These are phyloP conservation scores for Orthosia cruda DNA, from an alignment of 2,888 invertebrate genomes.

Conservation along the genomic window DNA sequence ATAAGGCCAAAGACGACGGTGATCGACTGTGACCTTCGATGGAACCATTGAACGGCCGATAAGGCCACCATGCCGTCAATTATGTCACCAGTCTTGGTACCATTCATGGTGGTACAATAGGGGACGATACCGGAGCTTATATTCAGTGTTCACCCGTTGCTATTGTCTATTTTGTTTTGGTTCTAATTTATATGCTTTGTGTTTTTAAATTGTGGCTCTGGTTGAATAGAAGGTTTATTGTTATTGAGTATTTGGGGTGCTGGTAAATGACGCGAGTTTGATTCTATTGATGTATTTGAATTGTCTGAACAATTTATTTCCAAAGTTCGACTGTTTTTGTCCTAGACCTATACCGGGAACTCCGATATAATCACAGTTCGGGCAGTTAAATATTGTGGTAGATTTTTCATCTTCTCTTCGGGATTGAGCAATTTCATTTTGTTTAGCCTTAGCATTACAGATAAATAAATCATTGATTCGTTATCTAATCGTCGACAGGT, in stretches of 20 bases:
- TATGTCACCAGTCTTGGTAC: slow-evolving; percentile 78
- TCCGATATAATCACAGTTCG: neutral
- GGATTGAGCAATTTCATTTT: neutral
- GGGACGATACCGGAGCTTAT: slow-evolving; percentile 61
- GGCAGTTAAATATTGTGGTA: neutral
- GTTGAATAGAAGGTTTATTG: slow-evolving; percentile 27
- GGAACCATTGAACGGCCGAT: slow-evolving; percentile 69
- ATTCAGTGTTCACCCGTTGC: slow-evolving; percentile 56
- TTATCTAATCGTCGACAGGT: slow-evolving; percentile 27
- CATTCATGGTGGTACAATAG: slow-evolving; percentile 74
- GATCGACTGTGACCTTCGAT: slow-evolving; percentile 76
- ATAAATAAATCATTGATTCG: neutral
- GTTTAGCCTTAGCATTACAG: neutral
- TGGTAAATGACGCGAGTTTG: slow-evolving; percentile 29
- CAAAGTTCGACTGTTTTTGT: neutral
- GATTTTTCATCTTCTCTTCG: neutral
- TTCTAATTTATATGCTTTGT: slow-evolving; percentile 54
- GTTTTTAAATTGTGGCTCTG: slow-evolving; percentile 48
- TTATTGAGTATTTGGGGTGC: slow-evolving; percentile 14
- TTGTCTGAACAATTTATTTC: neutral
- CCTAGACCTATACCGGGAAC: neutral
- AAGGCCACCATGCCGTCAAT: slow-evolving; percentile 74
- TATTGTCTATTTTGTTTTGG: slow-evolving; percentile 65
- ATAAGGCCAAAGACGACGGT: slow-evolving; percentile 63
- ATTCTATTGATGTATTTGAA: slow-evolving; percentile 12